Conservation (phyloP, 53 echinoderm and acorn worm species). For the Temnopleurus reevesii region DNA sequence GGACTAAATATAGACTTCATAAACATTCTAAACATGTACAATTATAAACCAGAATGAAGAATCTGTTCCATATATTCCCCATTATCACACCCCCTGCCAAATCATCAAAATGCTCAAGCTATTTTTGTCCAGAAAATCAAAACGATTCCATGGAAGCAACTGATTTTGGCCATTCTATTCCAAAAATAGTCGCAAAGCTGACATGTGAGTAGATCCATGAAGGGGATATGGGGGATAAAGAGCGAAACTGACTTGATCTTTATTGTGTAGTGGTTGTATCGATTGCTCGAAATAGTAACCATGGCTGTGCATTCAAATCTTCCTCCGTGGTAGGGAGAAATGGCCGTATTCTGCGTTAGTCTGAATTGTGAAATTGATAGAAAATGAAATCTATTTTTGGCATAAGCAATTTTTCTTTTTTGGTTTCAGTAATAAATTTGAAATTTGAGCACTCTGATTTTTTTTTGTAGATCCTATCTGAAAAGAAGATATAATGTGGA, state of each 20-base stretch:
- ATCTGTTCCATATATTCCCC: no score
- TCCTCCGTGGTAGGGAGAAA: background rate
- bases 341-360: background rate
- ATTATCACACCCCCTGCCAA: background rate
- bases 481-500: no score
- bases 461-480: no score
- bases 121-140: background rate
- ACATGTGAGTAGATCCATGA: background rate
- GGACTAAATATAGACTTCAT: no score
- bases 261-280: background rate
- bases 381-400: no score
- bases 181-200: slow-evolving; percentile 7
- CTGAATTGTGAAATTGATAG: no score
- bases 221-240: background rate
- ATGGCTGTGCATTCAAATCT: background rate
- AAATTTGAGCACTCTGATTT: no score
- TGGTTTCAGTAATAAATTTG: no score
- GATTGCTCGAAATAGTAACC: background rate
- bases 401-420: no score
- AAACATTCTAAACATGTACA: no score
- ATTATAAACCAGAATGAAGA: no score
- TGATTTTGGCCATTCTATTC: background rate
- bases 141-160: background rate
- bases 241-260: background rate
- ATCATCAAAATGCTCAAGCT: background rate